phyloP scores from a whole-genome alignment of 2,888 invertebrate genomes.

The Diogma glabrata region DNA sequence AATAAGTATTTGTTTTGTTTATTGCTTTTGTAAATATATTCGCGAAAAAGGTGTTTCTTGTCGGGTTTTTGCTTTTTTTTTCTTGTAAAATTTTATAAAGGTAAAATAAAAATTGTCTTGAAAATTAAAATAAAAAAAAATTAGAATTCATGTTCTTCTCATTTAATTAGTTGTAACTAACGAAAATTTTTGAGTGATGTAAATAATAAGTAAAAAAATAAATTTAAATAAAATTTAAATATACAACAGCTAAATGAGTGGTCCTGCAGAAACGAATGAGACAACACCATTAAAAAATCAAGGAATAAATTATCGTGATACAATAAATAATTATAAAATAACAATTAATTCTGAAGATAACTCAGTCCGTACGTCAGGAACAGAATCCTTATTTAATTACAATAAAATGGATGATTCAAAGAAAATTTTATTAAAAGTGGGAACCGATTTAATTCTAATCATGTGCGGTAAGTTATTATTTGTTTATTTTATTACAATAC shows the following conservation, averaged over 20 bases:
- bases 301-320: not conserved
- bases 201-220: no score
- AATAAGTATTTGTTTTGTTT: no score
- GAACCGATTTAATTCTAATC: constrained; percentile 4
- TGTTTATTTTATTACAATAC: no score
- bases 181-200: no score
- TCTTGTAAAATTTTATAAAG: no score
- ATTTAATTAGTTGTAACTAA: no score
- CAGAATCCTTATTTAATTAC: not conserved
- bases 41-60: no score
- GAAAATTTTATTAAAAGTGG: constrained; percentile 8
- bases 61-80: no score
- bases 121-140: no score
- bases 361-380: not conserved
- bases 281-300: constrained; percentile 1
- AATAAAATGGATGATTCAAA: constrained; percentile 7
- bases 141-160: no score
- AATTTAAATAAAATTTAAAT: not conserved
- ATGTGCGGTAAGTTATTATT: constrained; percentile 6
- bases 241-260: constrained; percentile 6
- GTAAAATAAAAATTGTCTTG: no score
- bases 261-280: constrained; percentile 7
- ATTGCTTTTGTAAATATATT: no score
- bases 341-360: not conserved
- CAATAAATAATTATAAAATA: not conserved